phyloP scores from a whole-genome alignment of 2,888 invertebrate species.

The Aphrophora alni region DNA sequence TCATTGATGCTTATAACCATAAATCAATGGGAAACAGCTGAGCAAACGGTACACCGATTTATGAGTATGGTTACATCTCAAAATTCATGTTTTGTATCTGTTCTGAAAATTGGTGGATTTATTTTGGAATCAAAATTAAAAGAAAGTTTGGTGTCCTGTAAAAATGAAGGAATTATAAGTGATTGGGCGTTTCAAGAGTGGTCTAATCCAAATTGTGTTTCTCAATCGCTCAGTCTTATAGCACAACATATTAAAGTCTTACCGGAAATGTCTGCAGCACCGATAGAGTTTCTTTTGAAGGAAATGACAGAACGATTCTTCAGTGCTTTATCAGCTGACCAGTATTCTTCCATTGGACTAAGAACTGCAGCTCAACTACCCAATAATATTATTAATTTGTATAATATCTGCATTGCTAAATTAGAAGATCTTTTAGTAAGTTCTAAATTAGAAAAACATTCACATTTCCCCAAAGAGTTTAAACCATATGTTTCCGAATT shows the following conservation, averaged over 20 bases:
- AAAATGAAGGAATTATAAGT: slow-evolving; percentile 19
- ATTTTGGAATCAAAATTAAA: slow-evolving; percentile 20
- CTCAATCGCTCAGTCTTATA: slow-evolving; percentile 30
- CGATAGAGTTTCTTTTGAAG: slow-evolving; percentile 31
- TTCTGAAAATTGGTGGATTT: slow-evolving; percentile 29
- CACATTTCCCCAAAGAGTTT: slow-evolving; percentile 44
- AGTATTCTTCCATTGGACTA: slow-evolving; percentile 37
- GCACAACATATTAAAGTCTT: slow-evolving; percentile 35
- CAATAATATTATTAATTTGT: slow-evolving; percentile 65
- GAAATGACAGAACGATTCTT: slow-evolving; percentile 40
- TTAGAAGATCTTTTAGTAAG: slow-evolving; percentile 62
- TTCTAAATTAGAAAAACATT: slow-evolving; percentile 40
- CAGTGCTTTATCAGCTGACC: slow-evolving; percentile 40
- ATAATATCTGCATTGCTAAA: slow-evolving; percentile 71
- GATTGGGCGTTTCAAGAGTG: slow-evolving; percentile 33
- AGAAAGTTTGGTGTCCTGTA: slow-evolving; percentile 23
- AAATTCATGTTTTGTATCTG: slow-evolving; percentile 14
- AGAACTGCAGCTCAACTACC: slow-evolving; percentile 62
- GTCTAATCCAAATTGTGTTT: slow-evolving; percentile 34
- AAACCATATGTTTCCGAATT: slow-evolving; percentile 12
- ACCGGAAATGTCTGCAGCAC: slow-evolving; percentile 32
- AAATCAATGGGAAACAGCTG: slow-evolving; percentile 26
- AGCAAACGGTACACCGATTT: slow-evolving; percentile 18
- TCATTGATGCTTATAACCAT: slow-evolving; percentile 28
- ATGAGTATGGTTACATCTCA: slow-evolving; percentile 12